Percentiles rank a stretch among this genome's conserved stretches.
Conservation (phyloP, 2,113 vertebrate genomes). For the Nesoenas mayeri region DNA sequence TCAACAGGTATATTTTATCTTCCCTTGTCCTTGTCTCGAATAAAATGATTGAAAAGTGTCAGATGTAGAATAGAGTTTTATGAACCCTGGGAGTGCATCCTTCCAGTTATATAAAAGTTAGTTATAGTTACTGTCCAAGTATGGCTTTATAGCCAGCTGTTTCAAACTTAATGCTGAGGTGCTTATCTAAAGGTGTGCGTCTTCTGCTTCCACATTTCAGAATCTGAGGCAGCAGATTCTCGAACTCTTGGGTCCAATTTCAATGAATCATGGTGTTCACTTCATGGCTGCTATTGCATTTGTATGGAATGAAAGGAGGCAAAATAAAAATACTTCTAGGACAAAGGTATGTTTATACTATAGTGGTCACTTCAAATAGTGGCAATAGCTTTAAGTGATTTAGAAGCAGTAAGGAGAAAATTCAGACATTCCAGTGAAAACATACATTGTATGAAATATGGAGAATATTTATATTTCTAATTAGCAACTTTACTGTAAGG, state of each 20-base stretch:
- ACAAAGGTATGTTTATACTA: slow-evolving; percentile 81
- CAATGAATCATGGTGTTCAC: slow-evolving; percentile 97
- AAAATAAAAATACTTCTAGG: slow-evolving; percentile 82
- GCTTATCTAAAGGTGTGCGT: neutral
- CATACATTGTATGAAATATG: neutral
- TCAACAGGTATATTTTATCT: neutral
- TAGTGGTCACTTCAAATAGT: neutral
- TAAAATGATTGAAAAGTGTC: neutral
- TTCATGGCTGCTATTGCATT: slow-evolving; percentile 99
- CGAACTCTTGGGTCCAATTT: slow-evolving; percentile 95
- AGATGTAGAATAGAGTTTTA: neutral
- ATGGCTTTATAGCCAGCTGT: neutral
- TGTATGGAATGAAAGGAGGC: slow-evolving; percentile 97
- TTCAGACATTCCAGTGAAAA: neutral
- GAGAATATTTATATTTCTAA: neutral
- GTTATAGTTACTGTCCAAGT: neutral
- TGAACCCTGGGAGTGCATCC: neutral
- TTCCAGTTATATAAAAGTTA: neutral
- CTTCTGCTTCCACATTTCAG: slow-evolving; percentile 68
- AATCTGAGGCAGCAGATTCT: slow-evolving; percentile 97
- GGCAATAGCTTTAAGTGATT: neutral
- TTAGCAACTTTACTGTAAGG: neutral
- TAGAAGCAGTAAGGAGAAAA: neutral
- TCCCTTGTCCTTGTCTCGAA: neutral
- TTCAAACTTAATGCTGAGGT: neutral